These are phyloP conservation scores for Sylvilagus bachmani DNA, from an alignment of 2,113 vertebrate species.

Conservation along the genomic window DNA sequence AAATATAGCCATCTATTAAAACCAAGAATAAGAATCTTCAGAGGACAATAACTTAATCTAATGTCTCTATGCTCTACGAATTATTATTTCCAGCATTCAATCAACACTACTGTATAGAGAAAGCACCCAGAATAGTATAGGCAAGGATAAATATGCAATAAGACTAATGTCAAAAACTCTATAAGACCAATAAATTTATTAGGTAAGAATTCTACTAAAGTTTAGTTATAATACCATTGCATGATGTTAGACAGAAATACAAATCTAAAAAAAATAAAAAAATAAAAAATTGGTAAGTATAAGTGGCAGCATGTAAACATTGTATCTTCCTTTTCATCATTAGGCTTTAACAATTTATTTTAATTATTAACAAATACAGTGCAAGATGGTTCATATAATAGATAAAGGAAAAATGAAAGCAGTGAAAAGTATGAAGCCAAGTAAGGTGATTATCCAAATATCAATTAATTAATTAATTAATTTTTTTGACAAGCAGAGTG, in stretches of 20 bases:
- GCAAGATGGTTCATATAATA: not conserved
- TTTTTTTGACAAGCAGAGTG: too few relatives aligned
- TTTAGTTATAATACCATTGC: not conserved
- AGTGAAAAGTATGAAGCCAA: not conserved
- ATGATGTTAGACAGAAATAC: not conserved
- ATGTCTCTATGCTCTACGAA: not conserved
- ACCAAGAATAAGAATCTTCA: not conserved
- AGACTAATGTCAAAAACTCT: not conserved
- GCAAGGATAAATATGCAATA: not conserved
- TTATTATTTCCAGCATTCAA: too few relatives aligned
- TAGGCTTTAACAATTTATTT: not conserved
- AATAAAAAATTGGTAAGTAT: not conserved
- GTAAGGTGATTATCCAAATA: not conserved
- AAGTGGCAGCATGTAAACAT: not conserved
- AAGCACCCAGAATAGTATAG: not conserved
- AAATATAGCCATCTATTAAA: not conserved
- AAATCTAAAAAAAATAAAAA: not conserved
- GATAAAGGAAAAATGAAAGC: not conserved
- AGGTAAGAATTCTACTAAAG: not conserved
- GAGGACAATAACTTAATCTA: not conserved
- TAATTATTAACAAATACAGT: not conserved
- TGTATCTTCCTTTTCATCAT: not conserved
- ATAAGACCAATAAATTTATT: not conserved
- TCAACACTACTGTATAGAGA: not conserved
- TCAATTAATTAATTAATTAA: too few relatives aligned